Percentiles rank a stretch among this genome's conserved stretches.
Evolutionary conservation across 2,888 invertebrate genomes (phyloP).

Genomic region (Scotopteryx bipunctaria): DNA sequence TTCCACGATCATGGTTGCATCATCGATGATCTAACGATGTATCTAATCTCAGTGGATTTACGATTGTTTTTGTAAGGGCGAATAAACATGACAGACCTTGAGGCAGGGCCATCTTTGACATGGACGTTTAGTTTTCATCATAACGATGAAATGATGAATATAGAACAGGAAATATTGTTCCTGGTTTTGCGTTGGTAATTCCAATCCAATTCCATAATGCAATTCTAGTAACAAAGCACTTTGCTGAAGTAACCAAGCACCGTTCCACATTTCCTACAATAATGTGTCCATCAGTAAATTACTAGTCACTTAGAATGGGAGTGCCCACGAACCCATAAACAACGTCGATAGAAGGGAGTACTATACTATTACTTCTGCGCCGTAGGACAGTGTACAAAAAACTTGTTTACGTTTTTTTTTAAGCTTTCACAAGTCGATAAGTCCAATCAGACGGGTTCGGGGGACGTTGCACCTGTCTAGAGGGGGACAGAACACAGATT

Average conservation of each 20-base stretch:
- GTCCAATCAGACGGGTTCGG: slow-evolving; percentile 45
- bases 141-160: too few relatives aligned
- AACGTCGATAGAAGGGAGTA: slow-evolving; percentile 15
- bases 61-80: slow-evolving; percentile 29
- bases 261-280: slow-evolving; percentile 24
- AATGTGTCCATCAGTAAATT: slow-evolving; percentile 32
- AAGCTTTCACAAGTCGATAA: slow-evolving; percentile 36
- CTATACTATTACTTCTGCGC: slow-evolving; percentile 5
- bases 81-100: slow-evolving; percentile 32
- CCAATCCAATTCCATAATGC: too few relatives aligned
- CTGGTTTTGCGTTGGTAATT: too few relatives aligned
- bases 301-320: slow-evolving; percentile 26
- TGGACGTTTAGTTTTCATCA: too few relatives aligned
- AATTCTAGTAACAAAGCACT: slow-evolving; percentile 21
- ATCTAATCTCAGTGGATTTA: slow-evolving; percentile 32
- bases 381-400: slow-evolving; percentile 28
- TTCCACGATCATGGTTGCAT: slow-evolving; percentile 30
- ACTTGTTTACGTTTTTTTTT: slow-evolving; percentile 40
- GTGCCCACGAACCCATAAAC: slow-evolving; percentile 28
- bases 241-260: slow-evolving; percentile 12
- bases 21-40: slow-evolving; percentile 40
- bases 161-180: too few relatives aligned
- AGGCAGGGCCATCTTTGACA: slow-evolving; percentile 26
- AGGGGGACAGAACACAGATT: slow-evolving; percentile 27
- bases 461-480: slow-evolving; percentile 60